phyloP scores from a whole-genome alignment of 2,113 vertebrate genomes.

The Pungitius pungitius region DNA sequence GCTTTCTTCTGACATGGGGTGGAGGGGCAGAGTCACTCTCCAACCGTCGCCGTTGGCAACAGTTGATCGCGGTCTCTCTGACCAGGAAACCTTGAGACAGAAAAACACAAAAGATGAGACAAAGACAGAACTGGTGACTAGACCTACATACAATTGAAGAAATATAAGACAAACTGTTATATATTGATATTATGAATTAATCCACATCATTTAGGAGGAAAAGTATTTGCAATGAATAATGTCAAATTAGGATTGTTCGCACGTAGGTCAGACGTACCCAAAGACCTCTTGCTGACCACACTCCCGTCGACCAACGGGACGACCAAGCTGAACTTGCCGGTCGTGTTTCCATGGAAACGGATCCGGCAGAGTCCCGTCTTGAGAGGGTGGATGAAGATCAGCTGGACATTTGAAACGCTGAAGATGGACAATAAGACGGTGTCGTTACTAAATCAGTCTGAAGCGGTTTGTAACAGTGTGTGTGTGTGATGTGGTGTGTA shows the following conservation, averaged over 20 bases:
- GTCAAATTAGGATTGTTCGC: not conserved
- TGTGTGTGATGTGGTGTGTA: not conserved
- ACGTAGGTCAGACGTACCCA: conserved; percentile 27
- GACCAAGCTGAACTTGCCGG: conserved; percentile 28
- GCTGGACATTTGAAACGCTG: not conserved
- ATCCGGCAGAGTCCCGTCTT: conserved; percentile 53
- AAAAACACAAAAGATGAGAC: not conserved
- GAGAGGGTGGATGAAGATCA: conserved; percentile 56
- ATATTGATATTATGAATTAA: not conserved
- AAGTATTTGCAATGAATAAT: no score
- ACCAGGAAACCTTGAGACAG: conserved; percentile 38
- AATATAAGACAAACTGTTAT: not conserved
- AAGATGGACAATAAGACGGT: not conserved
- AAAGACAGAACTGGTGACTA: not conserved
- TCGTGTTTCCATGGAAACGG: conserved; percentile 17
- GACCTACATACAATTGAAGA: not conserved
- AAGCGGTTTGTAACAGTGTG: not conserved
- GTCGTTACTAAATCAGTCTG: not conserved
- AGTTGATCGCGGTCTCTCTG: conserved; percentile 47
- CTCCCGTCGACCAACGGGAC: conserved; percentile 50
- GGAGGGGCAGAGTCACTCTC: conserved; percentile 47
- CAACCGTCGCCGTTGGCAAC: conserved; percentile 25
- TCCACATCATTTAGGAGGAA: not conserved
- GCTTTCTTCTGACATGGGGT: conserved; percentile 45
- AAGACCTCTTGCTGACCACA: conserved; percentile 43